These are phyloP conservation scores for Drosophila greeni DNA, from an alignment of 2,888 invertebrate species.

Conservation along the genomic window DNA sequence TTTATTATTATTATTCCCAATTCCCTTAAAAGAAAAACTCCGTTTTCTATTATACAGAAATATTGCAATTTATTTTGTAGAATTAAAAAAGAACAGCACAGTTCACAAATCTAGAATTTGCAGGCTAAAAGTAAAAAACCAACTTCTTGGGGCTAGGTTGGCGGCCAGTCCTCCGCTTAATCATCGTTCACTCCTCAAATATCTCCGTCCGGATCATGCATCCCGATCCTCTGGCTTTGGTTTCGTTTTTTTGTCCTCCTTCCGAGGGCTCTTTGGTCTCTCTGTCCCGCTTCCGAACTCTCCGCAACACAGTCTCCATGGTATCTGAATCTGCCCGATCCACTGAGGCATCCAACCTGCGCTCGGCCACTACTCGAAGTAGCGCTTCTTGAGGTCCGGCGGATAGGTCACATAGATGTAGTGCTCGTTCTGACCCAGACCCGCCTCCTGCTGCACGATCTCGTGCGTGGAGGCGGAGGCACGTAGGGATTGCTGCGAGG, in stretches of 20 bases:
- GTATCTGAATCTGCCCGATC: constrained; percentile 3
- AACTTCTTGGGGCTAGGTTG: constrained; percentile 46
- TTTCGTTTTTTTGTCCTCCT: constrained; percentile 42
- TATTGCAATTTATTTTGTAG: constrained; percentile 71
- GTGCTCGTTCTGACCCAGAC: constrained; percentile 84
- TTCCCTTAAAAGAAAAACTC: neutral
- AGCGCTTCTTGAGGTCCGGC: constrained; percentile 89
- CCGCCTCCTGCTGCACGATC: constrained; percentile 80
- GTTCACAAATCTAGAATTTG: constrained; percentile 73
- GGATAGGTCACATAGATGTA: constrained; percentile 94
- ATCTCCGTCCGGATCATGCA: constrained; percentile 6
- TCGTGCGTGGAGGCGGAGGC: constrained; percentile 78
- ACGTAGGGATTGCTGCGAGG: constrained; percentile 76
- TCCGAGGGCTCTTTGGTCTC: constrained; percentile 40
- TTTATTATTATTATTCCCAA: too few relatives aligned
- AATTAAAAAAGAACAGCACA: constrained; percentile 70
- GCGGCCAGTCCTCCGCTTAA: constrained; percentile 30
- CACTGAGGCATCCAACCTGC: constrained; percentile 9
- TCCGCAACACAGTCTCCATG: constrained; percentile 33
- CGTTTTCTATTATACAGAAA: constrained; percentile 55
- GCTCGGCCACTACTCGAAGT: constrained; percentile 80
- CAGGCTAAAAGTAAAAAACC: constrained; percentile 70
- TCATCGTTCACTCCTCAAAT: constrained; percentile 17
- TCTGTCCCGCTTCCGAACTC: constrained; percentile 18
- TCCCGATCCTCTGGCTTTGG: constrained; percentile 43